phyloP scores from a whole-genome alignment of 2,888 invertebrate species.

The Apodemia hepburni region DNA sequence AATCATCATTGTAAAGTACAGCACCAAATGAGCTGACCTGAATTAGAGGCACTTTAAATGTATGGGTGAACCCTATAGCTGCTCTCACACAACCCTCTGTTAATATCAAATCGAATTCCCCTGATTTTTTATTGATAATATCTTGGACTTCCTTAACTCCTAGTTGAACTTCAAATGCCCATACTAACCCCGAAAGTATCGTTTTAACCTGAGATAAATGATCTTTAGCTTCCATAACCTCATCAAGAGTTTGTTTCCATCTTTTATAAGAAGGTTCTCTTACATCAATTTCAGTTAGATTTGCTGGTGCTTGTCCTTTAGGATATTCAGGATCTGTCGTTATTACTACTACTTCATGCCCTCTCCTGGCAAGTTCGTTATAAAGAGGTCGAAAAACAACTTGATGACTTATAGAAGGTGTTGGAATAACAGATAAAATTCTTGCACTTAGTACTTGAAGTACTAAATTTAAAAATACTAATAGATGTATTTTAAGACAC shows the following conservation, averaged over 20 bases:
- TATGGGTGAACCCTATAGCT: slow-evolving; percentile 35
- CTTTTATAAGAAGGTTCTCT: slow-evolving; percentile 40
- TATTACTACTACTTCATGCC: slow-evolving; percentile 56
- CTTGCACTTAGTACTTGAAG: slow-evolving; percentile 31
- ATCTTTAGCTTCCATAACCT: slow-evolving; percentile 21
- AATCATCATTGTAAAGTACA: slow-evolving; percentile 24
- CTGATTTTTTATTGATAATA: slow-evolving; percentile 27
- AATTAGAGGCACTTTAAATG: slow-evolving; percentile 41
- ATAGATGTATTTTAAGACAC: too few species aligned
- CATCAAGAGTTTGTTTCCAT: slow-evolving; percentile 22
- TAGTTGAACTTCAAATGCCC: slow-evolving; percentile 35
- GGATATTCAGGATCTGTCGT: slow-evolving; percentile 51
- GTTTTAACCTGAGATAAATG: slow-evolving; percentile 25
- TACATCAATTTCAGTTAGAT: slow-evolving; percentile 53
- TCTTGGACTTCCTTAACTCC: slow-evolving; percentile 28
- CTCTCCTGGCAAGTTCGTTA: slow-evolving; percentile 48
- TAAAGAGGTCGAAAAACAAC: slow-evolving; percentile 48
- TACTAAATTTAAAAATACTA: too few species aligned
- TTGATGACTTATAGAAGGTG: slow-evolving; percentile 60
- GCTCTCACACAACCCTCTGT: slow-evolving; percentile 36
- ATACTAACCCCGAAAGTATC: slow-evolving; percentile 21
- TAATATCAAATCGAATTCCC: slow-evolving; percentile 43
- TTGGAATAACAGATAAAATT: slow-evolving; percentile 49
- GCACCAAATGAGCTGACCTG: slow-evolving; percentile 41
- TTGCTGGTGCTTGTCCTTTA: slow-evolving; percentile 38